Conservation (phyloP, 2,888 invertebrate genomes). For the Sesia bembeciformis region DNA sequence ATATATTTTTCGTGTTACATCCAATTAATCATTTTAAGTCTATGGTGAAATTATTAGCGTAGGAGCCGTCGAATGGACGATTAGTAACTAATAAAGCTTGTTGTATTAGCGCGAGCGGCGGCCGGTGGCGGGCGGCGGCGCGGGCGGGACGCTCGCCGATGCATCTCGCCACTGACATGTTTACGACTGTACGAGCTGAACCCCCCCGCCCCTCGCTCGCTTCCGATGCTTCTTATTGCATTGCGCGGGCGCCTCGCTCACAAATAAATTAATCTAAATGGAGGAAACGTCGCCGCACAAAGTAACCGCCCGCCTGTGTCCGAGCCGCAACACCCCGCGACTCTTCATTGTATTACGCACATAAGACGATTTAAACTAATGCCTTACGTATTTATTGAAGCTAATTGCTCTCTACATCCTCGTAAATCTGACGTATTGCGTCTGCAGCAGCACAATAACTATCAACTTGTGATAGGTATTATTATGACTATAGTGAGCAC, state of each 20-base stretch:
- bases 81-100: no score
- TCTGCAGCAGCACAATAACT: no score
- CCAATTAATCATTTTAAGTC: no score
- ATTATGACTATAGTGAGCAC: no score
- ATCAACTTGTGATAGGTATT: no score
- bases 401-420: no score
- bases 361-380: neutral
- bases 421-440: no score
- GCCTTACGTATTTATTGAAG: no score
- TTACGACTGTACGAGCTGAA: constrained; percentile 29
- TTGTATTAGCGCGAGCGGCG: neutral
- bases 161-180: constrained; percentile 47
- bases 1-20: no score
- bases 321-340: constrained; percentile 1
- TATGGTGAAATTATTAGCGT: no score
- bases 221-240: constrained; percentile 27
- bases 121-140: constrained; percentile 4
- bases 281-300: constrained; percentile 28
- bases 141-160: constrained; percentile 28
- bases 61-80: no score
- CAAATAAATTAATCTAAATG: constrained; percentile 53
- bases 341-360: neutral
- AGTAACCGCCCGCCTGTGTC: constrained; percentile 12
- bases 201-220: constrained; percentile 6
- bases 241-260: constrained; percentile 23